These are phyloP conservation scores for Anas platyrhynchos DNA, from an alignment of 2,113 vertebrate genomes.

Conservation along the genomic window DNA sequence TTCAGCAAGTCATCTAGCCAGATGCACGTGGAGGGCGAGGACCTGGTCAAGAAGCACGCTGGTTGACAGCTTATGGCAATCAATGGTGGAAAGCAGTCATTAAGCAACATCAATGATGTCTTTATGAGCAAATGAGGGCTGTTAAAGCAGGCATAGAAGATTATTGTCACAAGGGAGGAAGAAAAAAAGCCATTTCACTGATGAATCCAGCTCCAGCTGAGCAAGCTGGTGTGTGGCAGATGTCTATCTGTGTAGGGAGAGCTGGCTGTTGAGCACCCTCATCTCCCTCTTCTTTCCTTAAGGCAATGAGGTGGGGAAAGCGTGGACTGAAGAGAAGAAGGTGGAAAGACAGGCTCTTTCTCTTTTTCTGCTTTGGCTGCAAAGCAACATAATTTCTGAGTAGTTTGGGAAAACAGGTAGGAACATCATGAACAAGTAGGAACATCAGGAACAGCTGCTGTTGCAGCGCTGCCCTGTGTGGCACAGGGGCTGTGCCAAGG, in stretches of 20 bases:
- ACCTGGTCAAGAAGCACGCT: fast-evolving
- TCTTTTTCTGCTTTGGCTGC: neutral
- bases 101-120: neutral
- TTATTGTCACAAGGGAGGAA: neutral
- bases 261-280: neutral
- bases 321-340: neutral
- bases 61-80: neutral
- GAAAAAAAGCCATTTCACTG: neutral
- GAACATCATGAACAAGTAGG: neutral
- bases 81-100: neutral
- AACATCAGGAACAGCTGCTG: neutral
- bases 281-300: neutral
- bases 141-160: neutral
- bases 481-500: too few species aligned
- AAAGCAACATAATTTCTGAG: neutral
- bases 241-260: fast-evolving
- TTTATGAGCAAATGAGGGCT: neutral
- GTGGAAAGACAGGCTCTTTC: neutral
- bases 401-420: neutral
- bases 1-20: neutral
- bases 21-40: fast-evolving
- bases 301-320: neutral
- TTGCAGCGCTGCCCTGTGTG: too few species aligned
- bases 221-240: neutral
- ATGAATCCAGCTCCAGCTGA: fast-evolving